Base-by-base conservation (phyloP, 2,888 invertebrate genomes). In the Pediacus dermestoides region DNA sequence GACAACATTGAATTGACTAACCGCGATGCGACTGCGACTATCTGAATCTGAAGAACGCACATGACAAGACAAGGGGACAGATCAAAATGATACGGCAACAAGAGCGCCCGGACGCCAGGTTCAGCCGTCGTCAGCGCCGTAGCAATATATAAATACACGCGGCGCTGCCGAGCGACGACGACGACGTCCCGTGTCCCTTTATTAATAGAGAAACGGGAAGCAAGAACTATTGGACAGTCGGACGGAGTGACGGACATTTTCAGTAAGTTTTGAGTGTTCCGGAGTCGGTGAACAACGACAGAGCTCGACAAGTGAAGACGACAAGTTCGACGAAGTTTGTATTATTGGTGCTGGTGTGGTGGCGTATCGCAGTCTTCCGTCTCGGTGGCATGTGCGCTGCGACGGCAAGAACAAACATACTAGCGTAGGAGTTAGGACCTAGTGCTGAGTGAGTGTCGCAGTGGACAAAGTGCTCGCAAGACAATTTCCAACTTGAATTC, bases 191-290 rank as follows among this genome's bases (percentile, higher is more conserved):
- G 45, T 42, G 46, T 44, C 46, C 46, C 50, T 54, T 57, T 58
- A 59, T 59, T 54, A 57, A 59, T 58, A 59, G 59, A 51, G 51
- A 41, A 40, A 31, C 39, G 49, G 43, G 34, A 38, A 38, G 34
- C 46, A 23, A 28, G 27, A 12, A 14, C n/a, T 13, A 13, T 31
- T 26, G 33, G 28, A 25, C 37, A 34, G 23, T n/a, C 8, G 14
- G 14, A n/a, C 13, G 39, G n/a, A n/a, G n/a, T n/a, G n/a, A n/a
- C 43, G 49, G 44, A 48, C 44, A 48, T 45, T 52, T 49, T 45
- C 50, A 49, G 52, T 52, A 47, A 18, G 32, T 34, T 30, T 27
- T 34, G 37, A 37, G 34, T 36, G 30, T 42, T 34, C 39, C 39
- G 39, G 39, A 36, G 42, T 41, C 39, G 41, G 45, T 27, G 40